A percentile compares a stretch with the other conserved stretches of the same genome.
phyloP scores from a whole-genome alignment of 1,140 invertebrate species.

The Drosophila santomea region DNA sequence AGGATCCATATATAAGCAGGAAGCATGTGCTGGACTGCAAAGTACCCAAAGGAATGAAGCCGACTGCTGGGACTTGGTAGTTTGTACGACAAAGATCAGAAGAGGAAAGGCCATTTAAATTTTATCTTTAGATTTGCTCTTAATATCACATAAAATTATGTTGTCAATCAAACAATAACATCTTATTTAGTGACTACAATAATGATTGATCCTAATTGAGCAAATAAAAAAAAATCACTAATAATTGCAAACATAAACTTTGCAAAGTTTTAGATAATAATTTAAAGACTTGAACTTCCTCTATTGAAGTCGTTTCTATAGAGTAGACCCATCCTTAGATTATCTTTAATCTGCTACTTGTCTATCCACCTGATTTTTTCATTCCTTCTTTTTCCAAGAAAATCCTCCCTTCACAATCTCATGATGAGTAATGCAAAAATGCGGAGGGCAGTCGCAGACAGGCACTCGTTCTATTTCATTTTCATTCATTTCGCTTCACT shows the following conservation, averaged over 20 bases:
- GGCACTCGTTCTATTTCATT: conserved; percentile 12
- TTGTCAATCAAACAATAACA: too few relatives aligned
- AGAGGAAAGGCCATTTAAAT: too few relatives aligned
- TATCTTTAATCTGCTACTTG: neutral
- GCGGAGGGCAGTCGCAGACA: conserved; percentile 5
- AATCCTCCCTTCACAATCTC: neutral
- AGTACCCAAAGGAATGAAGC: conserved; percentile 3
- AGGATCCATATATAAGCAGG: conserved; percentile 12
- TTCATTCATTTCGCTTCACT: conserved; percentile 28
- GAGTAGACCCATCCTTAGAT: neutral
- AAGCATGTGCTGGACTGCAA: neutral
- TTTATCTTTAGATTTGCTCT: too few relatives aligned
- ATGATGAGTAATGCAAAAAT: conserved; percentile 11
- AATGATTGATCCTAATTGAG: too few relatives aligned
- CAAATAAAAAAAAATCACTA: too few relatives aligned
- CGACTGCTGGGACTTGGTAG: too few relatives aligned
- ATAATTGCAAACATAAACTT: too few relatives aligned
- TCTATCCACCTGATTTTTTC: neutral
- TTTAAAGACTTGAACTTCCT: too few relatives aligned
- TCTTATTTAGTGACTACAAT: too few relatives aligned
- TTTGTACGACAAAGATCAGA: too few relatives aligned
- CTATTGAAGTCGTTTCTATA: neutral
- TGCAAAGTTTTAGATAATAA: too few relatives aligned
- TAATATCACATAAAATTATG: too few relatives aligned
- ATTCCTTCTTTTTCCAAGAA: neutral